These are phyloP conservation scores for Dromas ardeola DNA, from an alignment of 2,113 vertebrate species.

Conservation along the genomic window DNA sequence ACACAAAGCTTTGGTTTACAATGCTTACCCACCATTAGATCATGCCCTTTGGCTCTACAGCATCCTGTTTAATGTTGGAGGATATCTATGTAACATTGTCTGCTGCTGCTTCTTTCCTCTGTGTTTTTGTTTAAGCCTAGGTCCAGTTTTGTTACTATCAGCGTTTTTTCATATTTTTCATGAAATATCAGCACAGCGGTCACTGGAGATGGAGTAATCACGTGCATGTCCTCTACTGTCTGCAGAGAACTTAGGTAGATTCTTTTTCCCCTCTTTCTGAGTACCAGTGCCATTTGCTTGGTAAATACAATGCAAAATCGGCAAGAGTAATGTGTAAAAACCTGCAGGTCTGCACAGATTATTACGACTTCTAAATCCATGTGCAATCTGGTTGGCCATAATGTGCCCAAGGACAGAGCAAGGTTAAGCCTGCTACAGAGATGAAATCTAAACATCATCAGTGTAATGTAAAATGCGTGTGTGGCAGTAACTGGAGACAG, in stretches of 20 bases:
- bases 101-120: background rate
- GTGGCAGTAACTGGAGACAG: background rate
- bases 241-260: background rate
- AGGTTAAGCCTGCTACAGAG: background rate
- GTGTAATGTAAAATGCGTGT: background rate
- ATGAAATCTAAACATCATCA: background rate
- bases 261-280: background rate
- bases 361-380: background rate
- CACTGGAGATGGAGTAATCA: background rate
- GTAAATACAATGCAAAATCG: background rate
- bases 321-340: background rate
- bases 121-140: background rate
- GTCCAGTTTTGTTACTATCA: background rate
- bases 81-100: background rate
- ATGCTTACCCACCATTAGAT: background rate
- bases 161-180: background rate
- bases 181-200: background rate
- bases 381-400: background rate
- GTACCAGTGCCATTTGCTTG: background rate
- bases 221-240: background rate
- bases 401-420: background rate
- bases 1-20: background rate
- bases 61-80: background rate
- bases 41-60: background rate
- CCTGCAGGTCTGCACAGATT: background rate